Conservation (phyloP, 1,140 invertebrate genomes). For the Drosophila aff. region DNA sequence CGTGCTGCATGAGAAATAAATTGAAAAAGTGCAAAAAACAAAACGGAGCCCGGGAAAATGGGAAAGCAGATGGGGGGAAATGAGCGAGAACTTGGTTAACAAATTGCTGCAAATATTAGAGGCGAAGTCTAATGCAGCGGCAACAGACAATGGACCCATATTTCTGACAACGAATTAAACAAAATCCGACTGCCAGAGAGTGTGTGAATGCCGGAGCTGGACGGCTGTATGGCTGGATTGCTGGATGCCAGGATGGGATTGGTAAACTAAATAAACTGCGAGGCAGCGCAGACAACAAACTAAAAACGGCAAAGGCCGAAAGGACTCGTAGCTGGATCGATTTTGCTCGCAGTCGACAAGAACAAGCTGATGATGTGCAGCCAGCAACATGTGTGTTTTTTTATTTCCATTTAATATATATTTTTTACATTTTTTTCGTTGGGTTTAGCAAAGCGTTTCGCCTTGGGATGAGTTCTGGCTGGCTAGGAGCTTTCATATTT, state of each 20-base stretch:
- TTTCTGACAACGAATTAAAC: slow-evolving; percentile 79
- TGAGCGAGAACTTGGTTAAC: slow-evolving; percentile 66
- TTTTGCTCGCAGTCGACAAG: slow-evolving; percentile 47
- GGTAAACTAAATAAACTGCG: slow-evolving; percentile 53
- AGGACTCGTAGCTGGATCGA: slow-evolving; percentile 47
- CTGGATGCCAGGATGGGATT: neutral
- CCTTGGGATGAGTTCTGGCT: slow-evolving; percentile 24
- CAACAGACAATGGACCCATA: slow-evolving; percentile 62
- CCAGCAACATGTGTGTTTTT: slow-evolving; percentile 48
- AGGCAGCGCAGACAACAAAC: slow-evolving; percentile 37
- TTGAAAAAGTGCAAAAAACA: slow-evolving; percentile 59
- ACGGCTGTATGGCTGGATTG: neutral
- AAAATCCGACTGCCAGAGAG: slow-evolving; percentile 58
- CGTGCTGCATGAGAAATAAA: slow-evolving; percentile 72
- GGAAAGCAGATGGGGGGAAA: slow-evolving; percentile 5
- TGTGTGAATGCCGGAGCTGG: slow-evolving; percentile 3
- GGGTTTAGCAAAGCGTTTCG: slow-evolving; percentile 34
- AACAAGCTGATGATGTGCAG: slow-evolving; percentile 72
- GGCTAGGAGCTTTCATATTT: slow-evolving; percentile 67
- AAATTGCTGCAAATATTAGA: slow-evolving; percentile 81
- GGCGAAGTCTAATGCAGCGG: slow-evolving; percentile 74
- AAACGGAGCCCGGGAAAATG: slow-evolving; percentile 8
- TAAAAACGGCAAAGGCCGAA: slow-evolving; percentile 12
- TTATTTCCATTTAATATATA: slow-evolving; percentile 16
- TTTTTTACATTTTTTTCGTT: slow-evolving; percentile 16